Evolutionary conservation across 2,113 vertebrate genomes (phyloP).

Genomic region (Eulacestoma nigropectus): DNA sequence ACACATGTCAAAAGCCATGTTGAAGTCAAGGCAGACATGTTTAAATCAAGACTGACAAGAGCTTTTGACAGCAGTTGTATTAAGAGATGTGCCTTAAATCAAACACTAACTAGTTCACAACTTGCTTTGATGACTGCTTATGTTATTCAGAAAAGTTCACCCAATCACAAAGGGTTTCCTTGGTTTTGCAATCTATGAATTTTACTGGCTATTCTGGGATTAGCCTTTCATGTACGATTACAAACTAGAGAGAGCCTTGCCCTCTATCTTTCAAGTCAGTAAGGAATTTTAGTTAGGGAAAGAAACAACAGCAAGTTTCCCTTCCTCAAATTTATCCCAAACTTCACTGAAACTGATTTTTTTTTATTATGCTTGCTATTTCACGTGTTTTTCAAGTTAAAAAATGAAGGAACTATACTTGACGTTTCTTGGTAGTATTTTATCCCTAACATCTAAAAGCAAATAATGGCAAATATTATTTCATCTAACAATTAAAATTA

Average conservation of each 20-base stretch:
- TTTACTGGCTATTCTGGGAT: not conserved
- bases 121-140: not conserved
- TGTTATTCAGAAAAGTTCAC: not conserved
- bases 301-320: not conserved
- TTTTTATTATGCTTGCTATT: not conserved
- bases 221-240: not conserved
- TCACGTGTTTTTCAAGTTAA: not conserved
- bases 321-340: not conserved
- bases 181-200: not conserved
- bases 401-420: not conserved
- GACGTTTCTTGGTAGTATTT: not conserved
- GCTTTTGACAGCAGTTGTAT: not conserved
- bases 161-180: not conserved
- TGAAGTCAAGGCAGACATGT: not conserved
- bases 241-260: not conserved
- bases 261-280: not conserved
- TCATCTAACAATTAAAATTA: not conserved
- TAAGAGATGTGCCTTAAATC: not conserved
- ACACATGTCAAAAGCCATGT: not conserved
- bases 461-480: slow-evolving; percentile 3
- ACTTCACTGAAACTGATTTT: not conserved
- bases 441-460: not conserved
- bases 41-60: not conserved
- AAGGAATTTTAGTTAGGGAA: not conserved
- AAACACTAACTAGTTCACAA: not conserved